Base-by-base conservation (phyloP, 2,113 vertebrate species). In the Origma solitaria region DNA sequence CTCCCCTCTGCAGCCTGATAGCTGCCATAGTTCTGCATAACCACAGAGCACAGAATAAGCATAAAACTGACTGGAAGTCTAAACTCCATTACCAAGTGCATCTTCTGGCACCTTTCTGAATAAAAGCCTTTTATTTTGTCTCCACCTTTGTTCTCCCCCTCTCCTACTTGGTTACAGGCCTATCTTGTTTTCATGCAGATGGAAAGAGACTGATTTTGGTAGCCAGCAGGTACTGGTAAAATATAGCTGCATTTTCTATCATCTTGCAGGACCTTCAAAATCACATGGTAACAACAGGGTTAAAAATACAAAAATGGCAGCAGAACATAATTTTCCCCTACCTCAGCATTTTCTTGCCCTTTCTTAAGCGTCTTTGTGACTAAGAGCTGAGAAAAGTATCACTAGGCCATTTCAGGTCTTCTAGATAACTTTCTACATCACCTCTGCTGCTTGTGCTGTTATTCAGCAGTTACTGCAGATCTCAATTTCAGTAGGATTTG, bases 401-500 rank as follows among this genome's bases (percentile, higher is more conserved):
- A 44, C 28, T 24, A 78, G 84, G 76, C 76, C 75, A 70, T 90
- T 95, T 90, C 90, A 94, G 94, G 61, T 92, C 57, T 77, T 49
- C 57, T 24, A 73, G 81, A 44, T 27, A 97, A 97, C 95, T 97
- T 97, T 80, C 90, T n/a, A 54, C 25, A 40, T 54, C 86, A 92
- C 35, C 58, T 50, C 73, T 65, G 40, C 14, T 2, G 7, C 25
- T 12, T 66, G 35, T 47, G 73, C 81, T 77, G 33, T 56, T 68
- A 19, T 64, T 78, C 86, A 38, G 62, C 76, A 69, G 68, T 71
- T 81, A 77, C 54, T 20, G 75, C 69, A 62, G 65, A n/a, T 77
- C 94, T 96, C 89, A n/a, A 0, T 80, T 93, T 87, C 86, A 85
- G 95, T 44, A 51, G 88, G 79, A 97, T 96, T 92, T 96, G 91